phyloP scores from a whole-genome alignment of 1,140 invertebrate genomes.

The Drosophila mayri region DNA sequence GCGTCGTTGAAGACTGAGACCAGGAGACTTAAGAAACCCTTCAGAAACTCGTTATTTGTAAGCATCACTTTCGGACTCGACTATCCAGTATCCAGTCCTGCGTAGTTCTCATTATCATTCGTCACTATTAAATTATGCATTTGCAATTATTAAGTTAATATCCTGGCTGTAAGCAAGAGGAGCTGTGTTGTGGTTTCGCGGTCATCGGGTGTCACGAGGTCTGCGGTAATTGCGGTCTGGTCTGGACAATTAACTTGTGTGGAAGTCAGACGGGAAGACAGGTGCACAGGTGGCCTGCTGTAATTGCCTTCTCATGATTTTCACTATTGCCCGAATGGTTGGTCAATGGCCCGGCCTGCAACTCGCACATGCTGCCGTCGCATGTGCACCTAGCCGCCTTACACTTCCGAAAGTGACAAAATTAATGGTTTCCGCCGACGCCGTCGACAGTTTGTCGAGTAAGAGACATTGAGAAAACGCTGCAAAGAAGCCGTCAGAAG shows the following conservation, averaged over 20 bases:
- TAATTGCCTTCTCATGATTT: conserved; percentile 79
- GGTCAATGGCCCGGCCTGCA: conserved; percentile 41
- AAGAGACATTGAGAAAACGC: conserved; percentile 70
- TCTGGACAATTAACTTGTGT: conserved; percentile 74
- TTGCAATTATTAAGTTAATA: conserved; percentile 73
- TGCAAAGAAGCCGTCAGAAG: conserved; percentile 46
- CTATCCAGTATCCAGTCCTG: not conserved
- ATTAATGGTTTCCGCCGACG: conserved; percentile 80
- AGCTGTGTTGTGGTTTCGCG: conserved; percentile 56
- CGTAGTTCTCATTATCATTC: conserved; percentile 28
- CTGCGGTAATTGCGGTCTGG: conserved; percentile 67
- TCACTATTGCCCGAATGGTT: conserved; percentile 55
- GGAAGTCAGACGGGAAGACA: conserved; percentile 45
- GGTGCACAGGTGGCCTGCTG: conserved; percentile 61
- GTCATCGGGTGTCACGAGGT: conserved; percentile 46
- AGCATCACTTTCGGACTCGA: conserved; percentile 19
- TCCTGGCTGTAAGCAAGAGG: conserved; percentile 44
- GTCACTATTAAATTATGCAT: conserved; percentile 76
- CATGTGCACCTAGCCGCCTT: conserved; percentile 56
- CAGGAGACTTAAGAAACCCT: not conserved
- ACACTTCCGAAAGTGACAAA: conserved; percentile 79
- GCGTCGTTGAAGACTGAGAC: conserved; percentile 88
- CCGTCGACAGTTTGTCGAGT: conserved; percentile 73
- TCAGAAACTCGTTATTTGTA: conserved; percentile 23
- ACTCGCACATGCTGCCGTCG: conserved; percentile 29